Conservation (phyloP, 2,888 invertebrate genomes). For the Parnassius apollo region DNA sequence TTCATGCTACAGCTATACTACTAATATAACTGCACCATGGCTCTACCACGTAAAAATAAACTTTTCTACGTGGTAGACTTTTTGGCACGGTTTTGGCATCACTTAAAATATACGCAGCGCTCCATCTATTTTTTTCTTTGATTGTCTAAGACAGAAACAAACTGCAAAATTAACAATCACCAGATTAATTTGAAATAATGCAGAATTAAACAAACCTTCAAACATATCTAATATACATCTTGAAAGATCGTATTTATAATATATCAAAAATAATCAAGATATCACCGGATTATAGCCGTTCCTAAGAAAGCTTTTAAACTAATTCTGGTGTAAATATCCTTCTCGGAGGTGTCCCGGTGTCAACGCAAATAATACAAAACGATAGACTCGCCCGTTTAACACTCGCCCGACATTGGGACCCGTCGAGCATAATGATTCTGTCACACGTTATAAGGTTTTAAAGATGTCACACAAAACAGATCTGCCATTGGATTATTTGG, state of each 20-base stretch:
- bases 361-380: conserved; percentile 15
- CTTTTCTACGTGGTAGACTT: no score
- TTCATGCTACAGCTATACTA: no score
- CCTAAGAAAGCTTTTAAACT: conserved; percentile 24
- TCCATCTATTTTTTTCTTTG: no score
- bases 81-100: no score
- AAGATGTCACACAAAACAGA: conserved; percentile 41
- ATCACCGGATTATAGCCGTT: conserved; percentile 12
- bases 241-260: not conserved
- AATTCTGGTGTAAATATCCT: conserved; percentile 23
- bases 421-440: conserved; percentile 9
- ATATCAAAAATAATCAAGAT: conserved; percentile 11
- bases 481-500: conserved; percentile 35
- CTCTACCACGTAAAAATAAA: no score
- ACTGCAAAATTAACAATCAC: no score
- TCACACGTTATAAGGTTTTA: conserved; percentile 22
- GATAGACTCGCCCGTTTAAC: conserved; percentile 2
- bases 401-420: not conserved
- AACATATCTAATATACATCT: not conserved
- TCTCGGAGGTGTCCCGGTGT: conserved; percentile 10
- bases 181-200: no score
- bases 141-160: no score
- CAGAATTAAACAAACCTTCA: no score
- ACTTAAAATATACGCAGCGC: no score
- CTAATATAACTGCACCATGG: no score